Evolutionary conservation across 2,888 invertebrate species (phyloP).

Genomic region (Rhopalosiphum nymphaeae): DNA sequence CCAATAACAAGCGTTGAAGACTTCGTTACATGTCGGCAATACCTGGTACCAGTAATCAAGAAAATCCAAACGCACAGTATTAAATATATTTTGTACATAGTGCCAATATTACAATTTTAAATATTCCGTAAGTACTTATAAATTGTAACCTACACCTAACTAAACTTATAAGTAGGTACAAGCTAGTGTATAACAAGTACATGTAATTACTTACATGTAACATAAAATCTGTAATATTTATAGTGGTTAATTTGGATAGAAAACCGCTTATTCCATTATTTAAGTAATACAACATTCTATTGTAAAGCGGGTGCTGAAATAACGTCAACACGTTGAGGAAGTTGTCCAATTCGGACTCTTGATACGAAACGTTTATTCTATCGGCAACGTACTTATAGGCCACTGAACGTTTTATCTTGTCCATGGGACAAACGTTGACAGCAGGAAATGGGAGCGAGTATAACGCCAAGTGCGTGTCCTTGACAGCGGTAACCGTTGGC

Average conservation of each 20-base stretch:
- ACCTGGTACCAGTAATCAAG: constrained; percentile 65
- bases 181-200: background rate
- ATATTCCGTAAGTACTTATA: background rate
- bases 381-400: constrained; percentile 67
- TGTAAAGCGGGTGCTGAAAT: constrained; percentile 68
- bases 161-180: background rate
- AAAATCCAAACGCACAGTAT: background rate
- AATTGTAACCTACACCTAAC: background rate
- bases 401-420: constrained; percentile 68
- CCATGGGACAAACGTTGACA: constrained; percentile 68
- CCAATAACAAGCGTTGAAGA: constrained; percentile 68
- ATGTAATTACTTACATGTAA: constrained; percentile 66
- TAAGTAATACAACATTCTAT: constrained; percentile 67
- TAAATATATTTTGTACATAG: background rate
- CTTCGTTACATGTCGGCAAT: constrained; percentile 68
- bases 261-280: constrained; percentile 63
- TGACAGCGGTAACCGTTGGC: constrained; percentile 68
- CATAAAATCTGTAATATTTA: constrained; percentile 68
- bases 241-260: constrained; percentile 65
- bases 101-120: background rate
- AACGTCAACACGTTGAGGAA: constrained; percentile 67
- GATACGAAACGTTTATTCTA: constrained; percentile 62
- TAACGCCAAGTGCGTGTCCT: constrained; percentile 68
- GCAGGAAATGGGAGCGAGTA: constrained; percentile 68
- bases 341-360: constrained; percentile 59